These are phyloP conservation scores for Cephalopterus ornatus DNA, from an alignment of 2,113 vertebrate species.

Conservation along the genomic window DNA sequence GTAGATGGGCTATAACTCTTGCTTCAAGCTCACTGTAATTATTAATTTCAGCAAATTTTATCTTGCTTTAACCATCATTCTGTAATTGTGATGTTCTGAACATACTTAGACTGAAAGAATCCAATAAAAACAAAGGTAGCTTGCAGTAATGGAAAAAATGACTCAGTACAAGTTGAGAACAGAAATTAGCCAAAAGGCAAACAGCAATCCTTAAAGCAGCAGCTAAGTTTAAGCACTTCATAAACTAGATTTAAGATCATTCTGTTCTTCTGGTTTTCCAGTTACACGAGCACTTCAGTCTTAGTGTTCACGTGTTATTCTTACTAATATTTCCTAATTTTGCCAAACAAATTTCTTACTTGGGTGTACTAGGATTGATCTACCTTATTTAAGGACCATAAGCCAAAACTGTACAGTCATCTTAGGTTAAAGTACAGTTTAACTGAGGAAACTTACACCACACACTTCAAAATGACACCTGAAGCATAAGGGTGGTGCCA, in stretches of 20 bases:
- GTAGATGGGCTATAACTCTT: neutral
- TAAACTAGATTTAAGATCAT: neutral
- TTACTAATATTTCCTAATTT: neutral
- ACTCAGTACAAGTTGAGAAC: conserved; percentile 5
- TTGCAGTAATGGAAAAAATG: conserved; percentile 62
- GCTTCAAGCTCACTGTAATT: neutral
- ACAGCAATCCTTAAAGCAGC: conserved; percentile 30
- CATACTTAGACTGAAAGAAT: neutral
- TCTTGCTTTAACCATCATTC: neutral
- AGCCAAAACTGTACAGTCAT: neutral
- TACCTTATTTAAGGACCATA: neutral
- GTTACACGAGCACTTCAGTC: neutral
- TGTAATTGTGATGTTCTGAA: neutral
- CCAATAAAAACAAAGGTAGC: conserved; percentile 51
- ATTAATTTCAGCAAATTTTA: neutral
- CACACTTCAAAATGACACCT: fast-evolving
- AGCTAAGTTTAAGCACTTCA: neutral
- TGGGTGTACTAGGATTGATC: neutral
- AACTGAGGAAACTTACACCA: neutral
- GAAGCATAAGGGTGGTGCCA: neutral
- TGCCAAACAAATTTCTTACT: neutral
- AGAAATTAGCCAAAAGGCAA: conserved; percentile 49
- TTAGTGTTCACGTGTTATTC: neutral
- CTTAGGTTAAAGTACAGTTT: neutral
- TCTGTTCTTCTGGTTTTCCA: neutral